Percentiles rank a stretch among this genome's conserved stretches.
Conservation (phyloP, 1,140 invertebrate genomes). For the Macrostomum lignano region DNA sequence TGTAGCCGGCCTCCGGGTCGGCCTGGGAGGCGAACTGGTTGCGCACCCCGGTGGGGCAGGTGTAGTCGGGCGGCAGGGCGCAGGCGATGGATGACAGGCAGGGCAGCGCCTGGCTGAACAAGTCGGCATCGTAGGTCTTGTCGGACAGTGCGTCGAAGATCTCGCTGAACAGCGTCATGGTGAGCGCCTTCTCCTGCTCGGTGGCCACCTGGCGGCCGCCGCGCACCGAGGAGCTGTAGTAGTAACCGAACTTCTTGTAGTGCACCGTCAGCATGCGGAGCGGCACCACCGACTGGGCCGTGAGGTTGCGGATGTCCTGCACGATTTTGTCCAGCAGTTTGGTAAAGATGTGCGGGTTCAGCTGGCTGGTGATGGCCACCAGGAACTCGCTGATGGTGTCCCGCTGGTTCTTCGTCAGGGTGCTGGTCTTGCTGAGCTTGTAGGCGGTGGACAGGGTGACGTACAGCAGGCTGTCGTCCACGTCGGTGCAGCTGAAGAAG, state of each 20-base stretch:
- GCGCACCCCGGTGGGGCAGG: conserved; percentile 39
- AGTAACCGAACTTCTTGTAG: conserved; percentile 89
- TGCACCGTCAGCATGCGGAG: conserved; percentile 63
- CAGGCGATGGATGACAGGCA: conserved; percentile 47
- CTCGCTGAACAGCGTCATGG: conserved; percentile 94
- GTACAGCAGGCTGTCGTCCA: conserved; percentile 72
- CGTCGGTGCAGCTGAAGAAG: conserved; percentile 87
- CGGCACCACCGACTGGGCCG: conserved; percentile 29
- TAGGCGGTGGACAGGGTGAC: conserved; percentile 67
- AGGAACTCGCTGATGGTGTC: conserved; percentile 91
- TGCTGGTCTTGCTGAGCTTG: conserved; percentile 77
- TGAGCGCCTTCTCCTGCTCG: conserved; percentile 86
- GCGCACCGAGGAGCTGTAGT: conserved; percentile 43
- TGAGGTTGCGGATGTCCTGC: conserved; percentile 75
- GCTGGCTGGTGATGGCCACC: conserved; percentile 68
- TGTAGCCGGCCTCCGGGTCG: conserved; percentile 10
- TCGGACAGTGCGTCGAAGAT: conserved; percentile 94
- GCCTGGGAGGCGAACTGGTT: conserved; percentile 11
- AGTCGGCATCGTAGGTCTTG: conserved; percentile 78
- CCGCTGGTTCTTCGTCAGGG: conserved; percentile 88
- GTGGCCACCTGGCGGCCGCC: conserved; percentile 39
- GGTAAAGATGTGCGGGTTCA: conserved; percentile 83
- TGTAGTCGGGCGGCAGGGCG: conserved; percentile 88
- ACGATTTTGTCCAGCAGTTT: conserved; percentile 81
- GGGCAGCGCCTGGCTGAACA: conserved; percentile 91